These are phyloP conservation scores for Hippocampus abdominalis DNA, from an alignment of 2,113 vertebrate species.

Conservation along the genomic window DNA sequence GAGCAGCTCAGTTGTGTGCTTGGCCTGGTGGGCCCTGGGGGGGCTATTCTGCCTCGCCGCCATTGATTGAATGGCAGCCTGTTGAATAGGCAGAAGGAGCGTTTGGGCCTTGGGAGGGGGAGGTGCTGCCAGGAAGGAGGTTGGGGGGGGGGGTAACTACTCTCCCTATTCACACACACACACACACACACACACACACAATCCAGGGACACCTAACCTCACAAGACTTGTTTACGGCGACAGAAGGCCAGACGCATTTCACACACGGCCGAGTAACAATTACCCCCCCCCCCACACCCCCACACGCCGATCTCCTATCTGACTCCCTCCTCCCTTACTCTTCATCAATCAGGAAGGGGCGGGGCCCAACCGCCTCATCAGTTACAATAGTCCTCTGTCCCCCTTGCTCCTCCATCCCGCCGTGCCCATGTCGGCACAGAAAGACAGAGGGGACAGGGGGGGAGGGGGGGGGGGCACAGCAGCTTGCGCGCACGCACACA, in stretches of 20 bases:
- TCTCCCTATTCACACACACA: slow-evolving; percentile 45
- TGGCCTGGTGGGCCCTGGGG: slow-evolving; percentile 46
- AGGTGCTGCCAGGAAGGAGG: slow-evolving; percentile 32
- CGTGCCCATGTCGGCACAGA: slow-evolving; percentile 52
- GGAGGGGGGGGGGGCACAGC: slow-evolving; percentile 37
- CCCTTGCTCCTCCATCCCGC: slow-evolving; percentile 58
- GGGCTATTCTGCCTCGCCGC: slow-evolving; percentile 33
- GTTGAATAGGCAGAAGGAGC: slow-evolving; percentile 53
- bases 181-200: slow-evolving; percentile 13
- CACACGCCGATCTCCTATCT: slow-evolving; percentile 23
- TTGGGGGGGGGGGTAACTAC: slow-evolving; percentile 19
- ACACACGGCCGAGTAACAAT: slow-evolving; percentile 72
- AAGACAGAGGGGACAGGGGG: slow-evolving; percentile 43
- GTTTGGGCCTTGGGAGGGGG: slow-evolving; percentile 43
- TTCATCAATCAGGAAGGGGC: slow-evolving; percentile 59
- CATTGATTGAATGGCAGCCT: slow-evolving; percentile 47
- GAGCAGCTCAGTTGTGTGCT: slow-evolving; percentile 40
- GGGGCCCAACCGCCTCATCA: slow-evolving; percentile 60
- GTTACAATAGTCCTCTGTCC: slow-evolving; percentile 73
- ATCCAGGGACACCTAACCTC: slow-evolving; percentile 46
- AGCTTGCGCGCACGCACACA: neutral
- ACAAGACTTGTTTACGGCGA: slow-evolving; percentile 61
- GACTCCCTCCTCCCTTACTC: slow-evolving; percentile 43
- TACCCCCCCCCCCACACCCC: slow-evolving; percentile 43
- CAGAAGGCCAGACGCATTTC: slow-evolving; percentile 74